Evolutionary conservation across 2,888 invertebrate species (phyloP), one percentile per base, ranked within the genome.

Genomic region (Anthoptus insignis): DNA sequence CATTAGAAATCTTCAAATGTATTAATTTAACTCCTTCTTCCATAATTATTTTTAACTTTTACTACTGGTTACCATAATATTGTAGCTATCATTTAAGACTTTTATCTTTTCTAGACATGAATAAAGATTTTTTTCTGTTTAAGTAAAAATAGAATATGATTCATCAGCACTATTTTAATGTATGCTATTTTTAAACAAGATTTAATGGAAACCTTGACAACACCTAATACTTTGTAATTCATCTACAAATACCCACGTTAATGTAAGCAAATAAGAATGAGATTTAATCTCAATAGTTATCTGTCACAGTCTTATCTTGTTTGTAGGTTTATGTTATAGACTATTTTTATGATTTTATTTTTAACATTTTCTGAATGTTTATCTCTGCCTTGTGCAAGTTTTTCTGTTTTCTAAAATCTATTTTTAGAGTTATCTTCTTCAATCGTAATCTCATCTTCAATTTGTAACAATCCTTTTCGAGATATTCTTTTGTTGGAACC

Each of bases 241-340:
- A 22, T 27, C 34, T 21, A 16, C 14, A 6, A 45, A 19, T n/a
- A 29, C n/a, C 11, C 29, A 13, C 14, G 14, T 42, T 14, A 21
- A 34, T 45, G 22, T 24, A 45, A 8, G n/a, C 45, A 53, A 61
- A 54, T 34, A 60, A 19, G 8, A 61, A 16, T 54, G 29, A 54
- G 53, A 45, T 45, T 45, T 54, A 60, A 45, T 54, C 53, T 54
- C 4, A 29, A 22, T 16, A 42, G 52, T 45, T 60, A 60, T 61
- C 61, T 54, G 53, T 53, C 45, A 24, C 22, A 29, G 29, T 53
- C 32, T 47, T 54, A 61, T 61, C 61, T 61, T 60, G 52, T 39
- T 32, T 27, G 9, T 54, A 54, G 45, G 42, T 61, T 53, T 54
- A 34, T 61, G 34, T 45, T 45, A 47, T 53, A 19, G n/a, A 24